Percentiles rank a stretch among this genome's conserved stretches.
These are phyloP conservation scores for Loxodonta africana DNA, from an alignment of 2,113 vertebrate species.

Conservation along the genomic window DNA sequence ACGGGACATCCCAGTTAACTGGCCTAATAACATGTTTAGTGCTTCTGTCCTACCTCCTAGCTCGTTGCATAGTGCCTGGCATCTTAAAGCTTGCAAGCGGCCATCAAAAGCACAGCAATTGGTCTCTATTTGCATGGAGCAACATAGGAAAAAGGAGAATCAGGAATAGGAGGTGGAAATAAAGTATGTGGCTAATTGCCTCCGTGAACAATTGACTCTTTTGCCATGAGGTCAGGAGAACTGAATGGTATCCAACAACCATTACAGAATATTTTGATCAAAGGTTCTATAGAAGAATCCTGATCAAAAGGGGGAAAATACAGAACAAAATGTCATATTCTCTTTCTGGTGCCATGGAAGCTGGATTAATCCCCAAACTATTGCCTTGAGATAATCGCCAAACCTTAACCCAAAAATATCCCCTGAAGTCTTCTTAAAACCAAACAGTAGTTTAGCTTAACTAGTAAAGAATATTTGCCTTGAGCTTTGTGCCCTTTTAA, in stretches of 20 bases:
- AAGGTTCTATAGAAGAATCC: background rate
- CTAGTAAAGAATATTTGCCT: background rate
- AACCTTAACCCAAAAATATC: too few species aligned
- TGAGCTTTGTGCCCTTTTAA: background rate
- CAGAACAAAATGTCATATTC: background rate
- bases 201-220: background rate
- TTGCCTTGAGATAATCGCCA: background rate
- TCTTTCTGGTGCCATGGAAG: background rate
- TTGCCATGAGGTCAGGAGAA: background rate
- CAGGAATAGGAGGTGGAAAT: background rate
- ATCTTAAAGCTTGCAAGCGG: background rate
- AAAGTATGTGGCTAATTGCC: background rate
- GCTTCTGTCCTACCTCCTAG: background rate
- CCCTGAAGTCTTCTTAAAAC: background rate
- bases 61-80: background rate
- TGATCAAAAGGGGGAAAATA: background rate
- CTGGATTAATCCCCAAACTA: background rate
- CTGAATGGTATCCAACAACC: too few species aligned
- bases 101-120: background rate
- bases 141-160: background rate
- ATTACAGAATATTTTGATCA: too few species aligned
- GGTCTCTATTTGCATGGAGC: background rate
- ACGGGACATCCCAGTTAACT: background rate
- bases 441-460: background rate
- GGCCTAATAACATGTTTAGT: background rate